A percentile compares a stretch with the other conserved stretches of the same genome.
Conservation (phyloP, 1,140 invertebrate genomes). For the Drosophila seguyi region DNA sequence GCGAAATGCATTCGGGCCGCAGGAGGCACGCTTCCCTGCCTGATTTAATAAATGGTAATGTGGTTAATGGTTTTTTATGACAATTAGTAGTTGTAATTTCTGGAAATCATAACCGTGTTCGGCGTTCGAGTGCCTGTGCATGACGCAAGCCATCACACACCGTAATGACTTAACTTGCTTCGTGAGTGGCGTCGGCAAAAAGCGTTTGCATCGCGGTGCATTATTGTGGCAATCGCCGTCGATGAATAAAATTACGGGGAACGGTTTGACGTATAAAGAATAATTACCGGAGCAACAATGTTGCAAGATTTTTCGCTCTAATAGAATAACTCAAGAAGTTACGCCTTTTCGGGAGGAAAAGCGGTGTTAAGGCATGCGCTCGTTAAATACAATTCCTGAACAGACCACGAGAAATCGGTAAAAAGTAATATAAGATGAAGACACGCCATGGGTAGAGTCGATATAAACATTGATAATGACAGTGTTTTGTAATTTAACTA, state of each 20-base stretch:
- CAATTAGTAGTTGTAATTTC: slow-evolving; percentile 80
- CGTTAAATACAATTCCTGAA: not conserved
- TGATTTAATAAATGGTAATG: slow-evolving; percentile 78
- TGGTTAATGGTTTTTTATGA: slow-evolving; percentile 73
- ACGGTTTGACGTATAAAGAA: not conserved
- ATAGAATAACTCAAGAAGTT: slow-evolving; percentile 19
- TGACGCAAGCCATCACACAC: slow-evolving; percentile 47
- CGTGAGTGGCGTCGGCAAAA: slow-evolving; percentile 22
- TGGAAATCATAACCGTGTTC: slow-evolving; percentile 76
- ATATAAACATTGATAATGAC: no score
- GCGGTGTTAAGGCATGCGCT: not conserved
- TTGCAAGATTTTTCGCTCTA: slow-evolving; percentile 9
- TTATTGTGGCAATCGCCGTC: not conserved
- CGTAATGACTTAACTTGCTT: slow-evolving; percentile 69
- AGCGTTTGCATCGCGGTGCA: slow-evolving; percentile 19
- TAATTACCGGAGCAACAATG: slow-evolving; percentile 31
- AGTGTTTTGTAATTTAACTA: no score
- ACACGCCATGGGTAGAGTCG: no score
- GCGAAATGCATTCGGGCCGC: slow-evolving; percentile 46
- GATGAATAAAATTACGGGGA: slow-evolving; percentile 26
- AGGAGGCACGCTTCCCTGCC: slow-evolving; percentile 68
- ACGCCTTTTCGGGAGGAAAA: not conserved
- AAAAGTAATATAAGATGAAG: not conserved
- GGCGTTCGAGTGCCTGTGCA: slow-evolving; percentile 32
- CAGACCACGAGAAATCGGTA: not conserved